Conservation (phyloP, 2,797 vertebrate species). For the Cynodonichthys magdalenae region DNA sequence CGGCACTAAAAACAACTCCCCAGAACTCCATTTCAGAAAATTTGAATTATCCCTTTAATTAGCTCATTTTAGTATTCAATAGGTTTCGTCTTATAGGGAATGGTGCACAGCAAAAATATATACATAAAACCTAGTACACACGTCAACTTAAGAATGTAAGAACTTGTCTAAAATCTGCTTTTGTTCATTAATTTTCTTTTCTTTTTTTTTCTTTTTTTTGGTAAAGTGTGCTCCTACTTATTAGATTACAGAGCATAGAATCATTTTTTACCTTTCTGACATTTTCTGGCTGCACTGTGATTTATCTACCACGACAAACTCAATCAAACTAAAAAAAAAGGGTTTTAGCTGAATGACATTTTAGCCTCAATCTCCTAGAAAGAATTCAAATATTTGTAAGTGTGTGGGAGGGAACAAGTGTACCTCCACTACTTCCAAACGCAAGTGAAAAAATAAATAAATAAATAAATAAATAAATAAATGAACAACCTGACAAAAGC, state of each 20-base stretch:
- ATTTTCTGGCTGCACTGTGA: conserved; percentile 1
- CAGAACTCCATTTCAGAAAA: too few species aligned
- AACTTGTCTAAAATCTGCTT: conserved; percentile 2
- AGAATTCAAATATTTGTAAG: conserved; percentile 18
- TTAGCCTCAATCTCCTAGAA: conserved; percentile 15
- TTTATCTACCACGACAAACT: conserved; percentile 11
- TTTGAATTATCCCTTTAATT: not conserved
- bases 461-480: conserved; percentile 43
- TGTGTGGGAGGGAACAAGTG: conserved; percentile 6
- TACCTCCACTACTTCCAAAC: conserved; percentile 21
- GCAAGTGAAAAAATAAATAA: conserved; percentile 34
- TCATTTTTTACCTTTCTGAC: not conserved
- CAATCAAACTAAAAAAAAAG: conserved; percentile 18
- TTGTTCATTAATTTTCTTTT: conserved; percentile 2
- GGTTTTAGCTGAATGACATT: conserved; percentile 2
- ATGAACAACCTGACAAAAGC: conserved; percentile 43
- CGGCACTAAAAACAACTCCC: too few species aligned
- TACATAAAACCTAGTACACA: not conserved
- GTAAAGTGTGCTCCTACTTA: not conserved
- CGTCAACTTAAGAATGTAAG: not conserved
- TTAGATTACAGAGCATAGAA: conserved; percentile 1
- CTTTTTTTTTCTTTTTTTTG: conserved; percentile 2
- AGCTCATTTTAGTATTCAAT: not conserved
- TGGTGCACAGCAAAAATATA: not conserved
- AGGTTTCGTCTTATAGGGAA: not conserved